These are phyloP conservation scores for Cephalotes varians DNA, from an alignment of 2,888 invertebrate genomes.

Conservation along the genomic window DNA sequence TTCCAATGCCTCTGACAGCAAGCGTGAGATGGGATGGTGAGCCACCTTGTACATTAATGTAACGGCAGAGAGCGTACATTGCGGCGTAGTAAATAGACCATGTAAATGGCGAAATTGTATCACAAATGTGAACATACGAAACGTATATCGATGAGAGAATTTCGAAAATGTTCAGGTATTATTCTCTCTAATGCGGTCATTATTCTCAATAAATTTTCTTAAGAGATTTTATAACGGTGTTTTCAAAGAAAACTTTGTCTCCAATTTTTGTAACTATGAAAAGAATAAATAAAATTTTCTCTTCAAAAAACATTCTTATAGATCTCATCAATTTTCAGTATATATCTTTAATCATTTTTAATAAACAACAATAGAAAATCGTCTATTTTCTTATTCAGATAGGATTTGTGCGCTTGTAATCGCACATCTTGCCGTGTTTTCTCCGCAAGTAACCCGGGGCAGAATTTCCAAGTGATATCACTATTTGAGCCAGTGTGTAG, in stretches of 20 bases:
- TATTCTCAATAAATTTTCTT: slow-evolving; percentile 15
- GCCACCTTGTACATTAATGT: slow-evolving; percentile 38
- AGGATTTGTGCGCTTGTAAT: slow-evolving; percentile 23
- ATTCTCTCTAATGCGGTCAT: not conserved
- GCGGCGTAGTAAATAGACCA: slow-evolving; percentile 24
- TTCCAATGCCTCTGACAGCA: slow-evolving; percentile 43
- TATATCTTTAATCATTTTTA: not conserved
- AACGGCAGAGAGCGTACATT: slow-evolving; percentile 40
- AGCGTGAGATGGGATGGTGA: slow-evolving; percentile 38
- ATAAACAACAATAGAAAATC: not conserved
- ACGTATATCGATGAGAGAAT: slow-evolving; percentile 20
- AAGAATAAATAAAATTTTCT: not conserved
- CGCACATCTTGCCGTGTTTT: slow-evolving; percentile 14
- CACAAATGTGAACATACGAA: slow-evolving; percentile 31
- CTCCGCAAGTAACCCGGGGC: slow-evolving; percentile 25
- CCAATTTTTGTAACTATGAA: not conserved
- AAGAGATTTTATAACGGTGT: not conserved
- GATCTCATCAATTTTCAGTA: not conserved
- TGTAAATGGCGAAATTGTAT: slow-evolving; percentile 52
- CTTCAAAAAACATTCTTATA: not conserved
- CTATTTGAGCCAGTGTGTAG: slow-evolving; percentile 1
- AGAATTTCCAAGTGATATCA: slow-evolving; percentile 26
- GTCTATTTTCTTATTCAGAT: not conserved
- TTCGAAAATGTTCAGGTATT: slow-evolving; percentile 29
- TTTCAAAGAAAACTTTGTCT: not conserved